These are phyloP conservation scores for Pterocles orientalis DNA, from an alignment of 2,113 vertebrate species.

Conservation along the genomic window DNA sequence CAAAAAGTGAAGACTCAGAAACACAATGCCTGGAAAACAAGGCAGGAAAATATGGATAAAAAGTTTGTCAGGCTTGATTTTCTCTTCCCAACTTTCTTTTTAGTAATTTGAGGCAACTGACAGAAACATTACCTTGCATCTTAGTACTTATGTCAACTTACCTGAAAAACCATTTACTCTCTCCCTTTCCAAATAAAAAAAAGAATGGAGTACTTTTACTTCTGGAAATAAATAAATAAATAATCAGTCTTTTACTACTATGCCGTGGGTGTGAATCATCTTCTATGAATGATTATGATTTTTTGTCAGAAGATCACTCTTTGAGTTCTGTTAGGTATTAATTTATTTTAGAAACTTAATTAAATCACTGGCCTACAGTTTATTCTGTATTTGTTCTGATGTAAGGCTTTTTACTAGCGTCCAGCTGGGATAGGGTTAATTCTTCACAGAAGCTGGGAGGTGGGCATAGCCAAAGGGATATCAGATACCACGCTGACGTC, in stretches of 20 bases:
- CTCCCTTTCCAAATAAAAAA: background rate
- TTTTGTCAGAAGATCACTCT: background rate
- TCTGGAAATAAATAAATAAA: background rate
- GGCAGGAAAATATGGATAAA: background rate
- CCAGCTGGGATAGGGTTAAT: no score
- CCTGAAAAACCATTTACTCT: background rate
- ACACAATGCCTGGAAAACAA: background rate
- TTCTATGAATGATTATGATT: background rate
- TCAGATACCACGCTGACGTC: no score
- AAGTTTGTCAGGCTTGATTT: background rate
- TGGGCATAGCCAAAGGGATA: no score
- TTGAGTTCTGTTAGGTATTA: background rate
- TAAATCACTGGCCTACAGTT: background rate
- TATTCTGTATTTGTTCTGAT: background rate
- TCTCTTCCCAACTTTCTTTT: background rate
- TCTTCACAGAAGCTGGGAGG: no score
- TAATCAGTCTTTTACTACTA: background rate
- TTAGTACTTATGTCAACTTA: background rate
- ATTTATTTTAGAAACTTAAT: background rate
- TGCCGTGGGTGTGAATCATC: background rate
- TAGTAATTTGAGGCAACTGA: background rate
- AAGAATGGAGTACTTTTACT: background rate
- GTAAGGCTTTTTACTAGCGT: background rate
- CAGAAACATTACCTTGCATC: background rate
- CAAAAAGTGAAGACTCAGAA: background rate